Conservation (phyloP, 2,113 vertebrate species). For the Hypomesus transpacificus region DNA sequence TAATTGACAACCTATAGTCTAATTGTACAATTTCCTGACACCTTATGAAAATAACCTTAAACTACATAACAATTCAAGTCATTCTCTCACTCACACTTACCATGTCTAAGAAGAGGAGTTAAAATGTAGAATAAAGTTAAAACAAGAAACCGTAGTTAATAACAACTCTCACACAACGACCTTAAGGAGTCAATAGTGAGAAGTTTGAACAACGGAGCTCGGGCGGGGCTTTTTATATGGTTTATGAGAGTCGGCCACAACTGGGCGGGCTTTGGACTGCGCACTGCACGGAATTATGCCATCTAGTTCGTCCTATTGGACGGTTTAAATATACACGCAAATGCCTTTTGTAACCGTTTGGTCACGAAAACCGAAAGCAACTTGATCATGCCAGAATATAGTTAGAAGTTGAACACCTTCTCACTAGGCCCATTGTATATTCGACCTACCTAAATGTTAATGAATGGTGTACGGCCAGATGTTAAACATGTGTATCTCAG, state of each 20-base stretch:
- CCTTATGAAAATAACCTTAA: not conserved
- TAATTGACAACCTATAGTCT: not conserved
- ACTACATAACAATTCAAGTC: not conserved
- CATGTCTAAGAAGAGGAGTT: conserved; percentile 25
- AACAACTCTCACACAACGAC: conserved; percentile 36
- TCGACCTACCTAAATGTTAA: too few species aligned
- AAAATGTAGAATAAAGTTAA: not conserved
- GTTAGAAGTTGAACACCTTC: too few species aligned
- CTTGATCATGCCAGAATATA: too few species aligned
- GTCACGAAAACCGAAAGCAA: too few species aligned
- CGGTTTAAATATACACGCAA: not conserved
- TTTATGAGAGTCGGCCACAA: not conserved
- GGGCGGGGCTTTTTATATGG: conserved; percentile 33
- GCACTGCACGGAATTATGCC: not conserved
- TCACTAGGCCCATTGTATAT: too few species aligned
- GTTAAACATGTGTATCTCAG: too few species aligned
- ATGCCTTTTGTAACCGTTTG: not conserved
- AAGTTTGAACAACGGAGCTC: conserved; percentile 1
- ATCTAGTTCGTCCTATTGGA: not conserved
- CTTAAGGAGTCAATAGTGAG: conserved; percentile 39
- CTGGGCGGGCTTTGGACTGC: conserved; percentile 14
- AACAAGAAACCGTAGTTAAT: not conserved
- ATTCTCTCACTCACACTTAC: conserved; percentile 19
- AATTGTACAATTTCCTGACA: not conserved
- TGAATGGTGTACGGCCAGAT: too few species aligned